phyloP scores from a whole-genome alignment of 2,113 vertebrate species.

The Monopterus albus region DNA sequence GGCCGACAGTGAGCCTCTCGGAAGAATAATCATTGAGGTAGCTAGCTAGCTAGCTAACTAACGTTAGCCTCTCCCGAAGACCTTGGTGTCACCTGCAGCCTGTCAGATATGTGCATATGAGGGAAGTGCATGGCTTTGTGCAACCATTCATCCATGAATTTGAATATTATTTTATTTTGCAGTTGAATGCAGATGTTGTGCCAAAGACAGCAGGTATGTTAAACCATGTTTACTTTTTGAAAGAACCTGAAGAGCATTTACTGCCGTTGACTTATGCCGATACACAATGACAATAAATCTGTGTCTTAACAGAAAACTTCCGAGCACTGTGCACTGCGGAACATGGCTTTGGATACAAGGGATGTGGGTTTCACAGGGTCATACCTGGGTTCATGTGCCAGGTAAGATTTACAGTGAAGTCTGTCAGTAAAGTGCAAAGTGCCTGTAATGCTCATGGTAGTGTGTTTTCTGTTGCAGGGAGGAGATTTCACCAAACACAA shows the following conservation, averaged over 20 bases:
- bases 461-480: constrained; percentile 80
- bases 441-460: neutral
- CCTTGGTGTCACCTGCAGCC: neutral
- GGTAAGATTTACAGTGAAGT: constrained; percentile 73
- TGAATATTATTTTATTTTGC: constrained; percentile 36
- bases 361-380: constrained; percentile 94
- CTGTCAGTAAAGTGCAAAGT: neutral
- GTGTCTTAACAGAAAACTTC: constrained; percentile 87
- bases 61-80: constrained; percentile 12
- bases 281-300: neutral
- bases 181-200: constrained; percentile 91
- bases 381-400: constrained; percentile 98
- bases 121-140: neutral
- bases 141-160: neutral
- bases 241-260: too few relatives aligned
- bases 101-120: neutral
- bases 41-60: neutral
- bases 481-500: constrained; percentile 95
- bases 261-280: neutral
- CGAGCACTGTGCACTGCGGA: constrained; percentile 92
- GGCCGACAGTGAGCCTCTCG: constrained; percentile 87
- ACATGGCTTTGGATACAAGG: constrained; percentile 93
- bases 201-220: constrained; percentile 92
- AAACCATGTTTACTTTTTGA: too few relatives aligned
- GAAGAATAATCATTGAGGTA: constrained; percentile 90